These are phyloP conservation scores for Pantherophis vulpinus DNA, from an alignment of 2,797 vertebrate species.

Conservation along the genomic window DNA sequence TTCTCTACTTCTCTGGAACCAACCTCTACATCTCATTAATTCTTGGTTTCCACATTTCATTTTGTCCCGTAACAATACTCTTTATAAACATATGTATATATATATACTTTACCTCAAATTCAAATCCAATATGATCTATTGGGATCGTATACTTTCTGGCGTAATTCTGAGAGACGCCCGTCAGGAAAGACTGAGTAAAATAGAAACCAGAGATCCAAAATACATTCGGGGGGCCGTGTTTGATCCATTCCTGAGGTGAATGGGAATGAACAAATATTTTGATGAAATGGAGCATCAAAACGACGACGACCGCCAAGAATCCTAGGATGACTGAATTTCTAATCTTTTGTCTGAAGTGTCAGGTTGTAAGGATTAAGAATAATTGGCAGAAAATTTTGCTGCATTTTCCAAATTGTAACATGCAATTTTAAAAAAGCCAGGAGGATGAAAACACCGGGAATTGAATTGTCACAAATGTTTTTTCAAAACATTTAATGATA, in stretches of 20 bases:
- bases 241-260: conserved; percentile 84
- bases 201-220: conserved; percentile 96
- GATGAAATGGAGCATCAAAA: neutral
- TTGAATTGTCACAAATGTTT: neutral
- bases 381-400: neutral
- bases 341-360: neutral
- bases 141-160: conserved; percentile 90
- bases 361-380: neutral
- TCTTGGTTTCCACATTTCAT: neutral
- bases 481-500: neutral
- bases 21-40: neutral
- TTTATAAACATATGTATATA: neutral
- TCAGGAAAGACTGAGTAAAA: conserved; percentile 96
- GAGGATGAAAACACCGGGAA: neutral
- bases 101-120: conserved; percentile 82
- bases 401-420: neutral
- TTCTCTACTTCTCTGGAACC: neutral
- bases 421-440: neutral
- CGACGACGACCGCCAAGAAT: neutral
- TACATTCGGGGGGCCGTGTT: conserved; percentile 78
- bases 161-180: conserved; percentile 91
- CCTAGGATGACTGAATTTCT: neutral
- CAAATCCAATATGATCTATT: conserved; percentile 89
- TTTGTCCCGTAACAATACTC: neutral
- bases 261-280: conserved; percentile 26